Evolutionary conservation across 1,140 invertebrate genomes (phyloP), one percentile per base, ranked within the genome.

Genomic region (Diorhabda sublineata): DNA sequence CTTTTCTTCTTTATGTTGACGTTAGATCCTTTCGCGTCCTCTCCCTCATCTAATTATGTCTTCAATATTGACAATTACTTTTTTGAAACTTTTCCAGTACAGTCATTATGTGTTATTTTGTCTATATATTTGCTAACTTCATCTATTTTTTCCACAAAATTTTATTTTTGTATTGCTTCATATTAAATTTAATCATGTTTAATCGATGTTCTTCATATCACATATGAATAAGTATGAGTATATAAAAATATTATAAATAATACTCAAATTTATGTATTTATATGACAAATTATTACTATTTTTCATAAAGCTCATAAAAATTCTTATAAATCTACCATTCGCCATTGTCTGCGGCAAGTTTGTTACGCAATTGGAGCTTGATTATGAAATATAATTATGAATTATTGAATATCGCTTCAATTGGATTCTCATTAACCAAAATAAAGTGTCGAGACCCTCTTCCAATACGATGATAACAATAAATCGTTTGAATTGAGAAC

Each of bases 401-500:
- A 52, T 52, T 52, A 52, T 52, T 52, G 3, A 52, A 52, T 52
- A 52, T 52, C 47, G 3, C 47, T n/a, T n/a, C 61, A 62, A 58
- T 43, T 42, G 44, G 64, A 58, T 58, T 65, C 64, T 65, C 64
- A 65, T 65, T 65, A 65, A 65, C 47, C 45, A 52, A 65, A 65
- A 65, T 65, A 65, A 65, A 52, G 47, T 52, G 47, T 6, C 47
- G 47, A 52, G 47, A 52, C 47, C 47, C 26, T 47, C 44, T 52
- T 65, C 11, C 64, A 47, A 44, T 41, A n/a, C 52, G 64, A 11
- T 58, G 64, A 65, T 65, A 65, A 65, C 64, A 65, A 65, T 65
- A 65, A 65, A 65, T 65, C 64, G 64, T 65, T 65, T 65, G 44
- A 65, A 65, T 65, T 57, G n/a, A 58, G 64, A 4, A 56, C 47